Evolutionary conservation across 2,113 vertebrate species (phyloP), one percentile per base, ranked within the genome.

Genomic region (Pholis gunnellus): DNA sequence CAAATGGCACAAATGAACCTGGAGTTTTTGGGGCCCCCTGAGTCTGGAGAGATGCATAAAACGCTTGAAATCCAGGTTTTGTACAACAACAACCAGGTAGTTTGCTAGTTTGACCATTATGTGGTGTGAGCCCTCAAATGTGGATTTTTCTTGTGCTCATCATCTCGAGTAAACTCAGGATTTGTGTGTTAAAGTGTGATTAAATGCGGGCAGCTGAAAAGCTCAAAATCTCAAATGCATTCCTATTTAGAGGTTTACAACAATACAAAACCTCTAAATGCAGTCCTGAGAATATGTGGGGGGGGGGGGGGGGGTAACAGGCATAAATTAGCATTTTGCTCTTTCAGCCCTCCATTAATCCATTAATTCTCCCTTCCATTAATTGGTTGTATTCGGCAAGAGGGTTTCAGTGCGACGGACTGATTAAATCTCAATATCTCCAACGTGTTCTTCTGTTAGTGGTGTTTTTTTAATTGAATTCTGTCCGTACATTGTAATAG

Each of bases 391-490:
- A 78, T 93, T 89, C 84, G 79, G 71, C 59, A 40, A 1, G 59
- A 78, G 65, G 31, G 78, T 85, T 82, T 59, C 60, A 54, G 50
- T 22, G 50, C 22, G 54, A 78, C 48, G 31, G 72, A 44, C 64
- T 75, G 89, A 91, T 92, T 90, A 83, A 86, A 92, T 89, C 88
- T 80, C 73, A 80, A 31, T 75, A 86, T 82, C 66, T 78, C 73
- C 60, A 38, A 20, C 75, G 46, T 60, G 36, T 88, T 83, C 54
- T 88, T 83, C 54, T 44, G 44, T 89, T 77, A 31, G 54, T 67
- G 52, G 42, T 67, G 57, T 64, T 87, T 91, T 91, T 89, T 83
- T 89, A 91, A 94, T 91, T 90, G 74, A 93, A 89, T 92, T 87
- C 66, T 67, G 75, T 79, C 75, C 42, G 60, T 68, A 72, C 69